Percentiles rank a stretch among this genome's conserved stretches.
Conservation (phyloP, 2,888 invertebrate genomes). For the Leptinotarsa haldemani region DNA sequence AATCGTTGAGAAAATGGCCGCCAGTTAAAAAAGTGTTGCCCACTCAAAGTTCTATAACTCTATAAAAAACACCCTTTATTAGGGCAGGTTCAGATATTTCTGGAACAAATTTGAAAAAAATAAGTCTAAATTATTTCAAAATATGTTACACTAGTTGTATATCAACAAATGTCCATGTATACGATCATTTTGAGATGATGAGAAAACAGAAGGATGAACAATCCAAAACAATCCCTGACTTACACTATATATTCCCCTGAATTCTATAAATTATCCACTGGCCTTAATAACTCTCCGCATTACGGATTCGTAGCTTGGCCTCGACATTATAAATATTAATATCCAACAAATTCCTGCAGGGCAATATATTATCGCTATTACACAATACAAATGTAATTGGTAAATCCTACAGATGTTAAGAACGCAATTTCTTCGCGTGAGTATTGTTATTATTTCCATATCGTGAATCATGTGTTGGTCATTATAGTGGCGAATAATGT, state of each 20-base stretch:
- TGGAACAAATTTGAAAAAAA: no score
- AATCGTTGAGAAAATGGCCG: no score
- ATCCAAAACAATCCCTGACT: neutral
- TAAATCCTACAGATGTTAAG: neutral
- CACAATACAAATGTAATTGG: slow-evolving; percentile 5
- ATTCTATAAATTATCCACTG: slow-evolving; percentile 6
- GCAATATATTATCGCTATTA: slow-evolving; percentile 5
- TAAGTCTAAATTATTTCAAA: no score
- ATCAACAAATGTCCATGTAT: no score
- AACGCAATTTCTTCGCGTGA: slow-evolving; percentile 3
- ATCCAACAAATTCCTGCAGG: slow-evolving; percentile 9
- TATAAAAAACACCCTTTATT: no score
- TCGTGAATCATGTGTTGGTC: slow-evolving; percentile 1
- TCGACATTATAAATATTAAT: slow-evolving; percentile 20
- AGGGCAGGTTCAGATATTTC: no score
- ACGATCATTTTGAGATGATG: neutral
- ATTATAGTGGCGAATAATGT: neutral
- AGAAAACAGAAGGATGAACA: neutral
- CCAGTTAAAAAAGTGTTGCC: no score
- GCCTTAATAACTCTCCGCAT: slow-evolving; percentile 3
- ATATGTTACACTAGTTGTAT: no score
- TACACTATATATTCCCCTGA: neutral
- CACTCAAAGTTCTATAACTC: no score
- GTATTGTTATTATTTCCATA: slow-evolving; percentile 1
- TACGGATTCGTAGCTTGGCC: slow-evolving; percentile 9